These are phyloP conservation scores for Ptychobarbus kaznakovi DNA, from an alignment of 2,797 vertebrate species.

Conservation along the genomic window DNA sequence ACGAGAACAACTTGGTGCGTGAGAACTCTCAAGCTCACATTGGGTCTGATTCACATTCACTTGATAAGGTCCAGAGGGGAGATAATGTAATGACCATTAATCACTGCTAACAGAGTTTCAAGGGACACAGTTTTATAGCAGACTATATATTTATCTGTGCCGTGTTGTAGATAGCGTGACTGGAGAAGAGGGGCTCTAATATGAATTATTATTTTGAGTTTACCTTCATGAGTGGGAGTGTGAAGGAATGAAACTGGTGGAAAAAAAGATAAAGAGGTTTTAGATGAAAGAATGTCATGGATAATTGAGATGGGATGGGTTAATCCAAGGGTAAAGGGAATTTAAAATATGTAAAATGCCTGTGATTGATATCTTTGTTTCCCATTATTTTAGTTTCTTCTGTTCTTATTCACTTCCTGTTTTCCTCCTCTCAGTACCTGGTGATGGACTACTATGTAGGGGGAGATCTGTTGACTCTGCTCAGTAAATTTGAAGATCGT, in stretches of 20 bases:
- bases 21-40: neutral
- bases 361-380: slow-evolving; percentile 22
- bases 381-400: neutral
- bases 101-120: slow-evolving; percentile 1
- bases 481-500: slow-evolving; percentile 98
- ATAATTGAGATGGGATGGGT: slow-evolving; percentile 22
- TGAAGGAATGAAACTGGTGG: slow-evolving; percentile 2
- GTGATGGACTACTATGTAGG: slow-evolving; percentile 99
- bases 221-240: slow-evolving; percentile 14
- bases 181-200: slow-evolving; percentile 11
- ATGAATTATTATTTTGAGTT: slow-evolving; percentile 34
- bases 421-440: slow-evolving; percentile 83
- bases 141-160: slow-evolving; percentile 22
- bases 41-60: slow-evolving; percentile 21
- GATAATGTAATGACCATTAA: slow-evolving; percentile 12
- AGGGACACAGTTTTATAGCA: slow-evolving; percentile 5
- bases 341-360: neutral
- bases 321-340: slow-evolving; percentile 21
- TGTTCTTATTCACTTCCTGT: neutral
- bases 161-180: slow-evolving; percentile 30
- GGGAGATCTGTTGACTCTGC: slow-evolving; percentile 95
- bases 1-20: slow-evolving; percentile 96
- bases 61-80: slow-evolving; percentile 3
- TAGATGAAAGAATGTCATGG: slow-evolving; percentile 12
- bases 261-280: slow-evolving; percentile 6